Conservation (phyloP, 2,113 vertebrate genomes). For the Anas platyrhynchos region DNA sequence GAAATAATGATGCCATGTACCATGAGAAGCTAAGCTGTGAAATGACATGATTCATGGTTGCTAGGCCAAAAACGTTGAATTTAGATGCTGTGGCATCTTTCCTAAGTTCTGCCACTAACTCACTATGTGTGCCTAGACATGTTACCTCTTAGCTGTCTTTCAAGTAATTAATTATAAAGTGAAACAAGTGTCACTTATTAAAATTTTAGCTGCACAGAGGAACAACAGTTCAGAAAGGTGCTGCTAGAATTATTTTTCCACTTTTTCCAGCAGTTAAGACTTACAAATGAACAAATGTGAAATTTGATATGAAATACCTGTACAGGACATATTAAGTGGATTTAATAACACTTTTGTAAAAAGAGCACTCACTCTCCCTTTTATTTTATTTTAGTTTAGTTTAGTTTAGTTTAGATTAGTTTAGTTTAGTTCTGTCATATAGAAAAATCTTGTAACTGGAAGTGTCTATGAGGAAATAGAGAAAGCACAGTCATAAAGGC, state of each 20-base stretch:
- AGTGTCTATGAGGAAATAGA: not conserved
- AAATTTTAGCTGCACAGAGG: not conserved
- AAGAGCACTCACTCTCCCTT: not conserved
- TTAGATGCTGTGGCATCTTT: not conserved
- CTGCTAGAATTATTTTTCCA: not conserved
- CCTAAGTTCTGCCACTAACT: not conserved
- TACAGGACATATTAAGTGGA: not conserved
- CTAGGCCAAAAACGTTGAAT: not conserved
- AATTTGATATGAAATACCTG: not conserved
- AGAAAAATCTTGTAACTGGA: not conserved
- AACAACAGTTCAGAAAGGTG: not conserved
- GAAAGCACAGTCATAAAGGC: not conserved
- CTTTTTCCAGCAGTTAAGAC: not conserved
- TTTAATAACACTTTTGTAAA: not conserved
- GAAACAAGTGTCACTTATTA: not conserved
- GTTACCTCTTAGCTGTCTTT: no score
- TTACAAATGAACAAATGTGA: not conserved
- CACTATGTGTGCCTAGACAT: not conserved
- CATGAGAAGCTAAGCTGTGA: not conserved
- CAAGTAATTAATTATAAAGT: not conserved
- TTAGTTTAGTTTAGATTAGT: no score
- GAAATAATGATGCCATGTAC: not conserved
- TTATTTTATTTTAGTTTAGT: not conserved
- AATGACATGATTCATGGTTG: not conserved
- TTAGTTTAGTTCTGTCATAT: not conserved